Evolutionary conservation across 1,140 invertebrate genomes (phyloP).

Genomic region (Pissodes strobi): DNA sequence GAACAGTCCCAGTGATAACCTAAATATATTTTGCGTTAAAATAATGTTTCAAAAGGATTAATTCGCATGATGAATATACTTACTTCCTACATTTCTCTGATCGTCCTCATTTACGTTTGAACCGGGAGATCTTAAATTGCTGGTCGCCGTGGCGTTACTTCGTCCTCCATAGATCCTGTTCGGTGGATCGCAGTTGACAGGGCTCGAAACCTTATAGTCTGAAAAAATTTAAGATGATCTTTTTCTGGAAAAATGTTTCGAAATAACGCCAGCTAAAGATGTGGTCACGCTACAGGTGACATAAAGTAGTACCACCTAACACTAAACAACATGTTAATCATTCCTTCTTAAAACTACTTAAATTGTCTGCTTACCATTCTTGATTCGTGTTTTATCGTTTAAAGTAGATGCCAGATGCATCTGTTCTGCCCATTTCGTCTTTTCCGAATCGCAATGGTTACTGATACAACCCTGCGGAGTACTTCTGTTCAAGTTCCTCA

Average conservation of each 20-base stretch:
- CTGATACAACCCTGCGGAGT: constrained; percentile 61
- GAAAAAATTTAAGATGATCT: too few species aligned
- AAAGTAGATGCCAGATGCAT: constrained; percentile 72
- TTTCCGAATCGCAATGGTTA: constrained; percentile 64
- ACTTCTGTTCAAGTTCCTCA: constrained; percentile 76
- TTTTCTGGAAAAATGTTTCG: too few species aligned
- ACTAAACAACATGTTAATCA: too few species aligned
- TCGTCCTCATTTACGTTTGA: constrained; percentile 44
- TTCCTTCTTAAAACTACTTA: too few species aligned
- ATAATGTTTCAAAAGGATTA: too few species aligned
- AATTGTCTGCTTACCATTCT: constrained; percentile 82
- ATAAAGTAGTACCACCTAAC: too few species aligned
- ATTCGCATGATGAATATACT: too few species aligned
- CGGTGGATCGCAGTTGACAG: constrained; percentile 50
- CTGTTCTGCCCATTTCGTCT: constrained; percentile 79
- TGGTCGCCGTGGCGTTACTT: constrained; percentile 39
- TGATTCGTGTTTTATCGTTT: constrained; percentile 78
- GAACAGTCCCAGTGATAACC: constrained; percentile 97
- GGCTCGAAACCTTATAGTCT: constrained; percentile 50
- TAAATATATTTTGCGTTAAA: too few species aligned
- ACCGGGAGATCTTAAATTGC: constrained; percentile 27
- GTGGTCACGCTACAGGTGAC: too few species aligned
- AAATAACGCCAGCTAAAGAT: too few species aligned
- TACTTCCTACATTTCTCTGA: constrained; percentile 52
- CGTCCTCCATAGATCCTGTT: constrained; percentile 52